These are phyloP conservation scores for Nomada hirtipes DNA, from an alignment of 2,888 invertebrate genomes.

Conservation along the genomic window DNA sequence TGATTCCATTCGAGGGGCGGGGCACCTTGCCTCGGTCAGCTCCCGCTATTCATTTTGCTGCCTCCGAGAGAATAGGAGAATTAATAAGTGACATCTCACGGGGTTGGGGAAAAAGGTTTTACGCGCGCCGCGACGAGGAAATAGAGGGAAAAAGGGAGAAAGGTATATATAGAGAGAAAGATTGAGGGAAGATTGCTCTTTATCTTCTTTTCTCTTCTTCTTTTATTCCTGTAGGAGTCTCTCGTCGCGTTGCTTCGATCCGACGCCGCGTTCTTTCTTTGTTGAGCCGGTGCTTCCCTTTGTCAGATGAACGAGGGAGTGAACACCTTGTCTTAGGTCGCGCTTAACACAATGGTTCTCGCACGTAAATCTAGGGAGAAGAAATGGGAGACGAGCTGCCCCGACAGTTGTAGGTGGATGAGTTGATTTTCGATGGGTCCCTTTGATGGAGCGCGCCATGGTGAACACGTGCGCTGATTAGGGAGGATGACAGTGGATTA, in stretches of 20 bases:
- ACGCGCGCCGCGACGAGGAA: slow-evolving; percentile 69
- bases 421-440: too few species aligned
- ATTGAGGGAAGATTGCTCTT: slow-evolving; percentile 6
- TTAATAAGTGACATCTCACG: slow-evolving; percentile 84
- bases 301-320: slow-evolving; percentile 64
- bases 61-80: slow-evolving; percentile 80
- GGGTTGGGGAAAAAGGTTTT: slow-evolving; percentile 74
- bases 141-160: slow-evolving; percentile 26
- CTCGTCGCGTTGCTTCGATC: slow-evolving; percentile 28
- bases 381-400: neutral
- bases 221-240: neutral
- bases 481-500: slow-evolving; percentile 31
- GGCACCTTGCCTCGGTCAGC: slow-evolving; percentile 54
- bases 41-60: slow-evolving; percentile 79
- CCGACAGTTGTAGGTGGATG: slow-evolving; percentile 26
- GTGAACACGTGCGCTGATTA: too few species aligned
- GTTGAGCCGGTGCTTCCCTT: slow-evolving; percentile 70
- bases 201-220: slow-evolving; percentile 7
- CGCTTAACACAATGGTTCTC: slow-evolving; percentile 70
- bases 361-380: slow-evolving; percentile 40
- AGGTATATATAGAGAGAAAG: slow-evolving; percentile 12
- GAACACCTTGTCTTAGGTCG: slow-evolving; percentile 76
- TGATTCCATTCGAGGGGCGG: slow-evolving; percentile 59
- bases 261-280: slow-evolving; percentile 65
- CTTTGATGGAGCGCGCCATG: too few species aligned